phyloP scores from a whole-genome alignment of 2,113 vertebrate species.

The Sialia sialis region DNA sequence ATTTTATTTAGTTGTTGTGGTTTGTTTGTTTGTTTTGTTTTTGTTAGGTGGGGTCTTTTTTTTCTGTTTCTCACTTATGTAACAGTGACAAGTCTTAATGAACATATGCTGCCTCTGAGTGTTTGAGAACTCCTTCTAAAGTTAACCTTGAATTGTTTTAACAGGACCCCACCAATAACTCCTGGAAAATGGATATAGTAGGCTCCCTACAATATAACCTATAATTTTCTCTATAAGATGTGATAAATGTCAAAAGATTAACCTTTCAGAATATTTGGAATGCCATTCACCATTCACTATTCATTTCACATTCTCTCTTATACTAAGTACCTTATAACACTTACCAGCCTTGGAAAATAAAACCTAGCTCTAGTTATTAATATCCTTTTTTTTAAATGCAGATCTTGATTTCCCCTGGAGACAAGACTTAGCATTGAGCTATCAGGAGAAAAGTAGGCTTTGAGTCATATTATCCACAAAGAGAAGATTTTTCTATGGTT shows the following conservation, averaged over 20 bases:
- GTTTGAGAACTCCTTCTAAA: neutral
- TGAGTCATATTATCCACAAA: conserved; percentile 30
- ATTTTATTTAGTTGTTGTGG: neutral
- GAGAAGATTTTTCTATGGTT: neutral
- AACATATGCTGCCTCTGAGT: neutral
- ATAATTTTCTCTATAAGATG: conserved; percentile 39
- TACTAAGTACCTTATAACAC: conserved; percentile 43
- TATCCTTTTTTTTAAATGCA: conserved; percentile 71
- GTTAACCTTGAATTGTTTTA: neutral
- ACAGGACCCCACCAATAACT: conserved; percentile 19
- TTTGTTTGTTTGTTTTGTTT: accelerated
- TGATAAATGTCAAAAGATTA: conserved; percentile 52
- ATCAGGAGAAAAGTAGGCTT: conserved; percentile 27
- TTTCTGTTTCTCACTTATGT: neutral
- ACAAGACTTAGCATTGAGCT: conserved; percentile 7
- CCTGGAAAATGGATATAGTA: conserved; percentile 39
- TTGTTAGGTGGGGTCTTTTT: accelerated
- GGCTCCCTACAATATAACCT: conserved; percentile 21
- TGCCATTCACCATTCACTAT: conserved; percentile 36
- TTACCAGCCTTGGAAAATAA: conserved; percentile 46
- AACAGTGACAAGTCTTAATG: neutral
- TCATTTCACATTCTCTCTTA: conserved; percentile 39
- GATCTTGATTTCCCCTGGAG: conserved; percentile 45
- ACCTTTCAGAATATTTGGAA: conserved; percentile 5
- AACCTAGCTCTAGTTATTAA: conserved; percentile 52